Evolutionary conservation across 2,888 invertebrate species (phyloP), one percentile per base, ranked within the genome.

Genomic region (Mesopsocus fuscifrons): DNA sequence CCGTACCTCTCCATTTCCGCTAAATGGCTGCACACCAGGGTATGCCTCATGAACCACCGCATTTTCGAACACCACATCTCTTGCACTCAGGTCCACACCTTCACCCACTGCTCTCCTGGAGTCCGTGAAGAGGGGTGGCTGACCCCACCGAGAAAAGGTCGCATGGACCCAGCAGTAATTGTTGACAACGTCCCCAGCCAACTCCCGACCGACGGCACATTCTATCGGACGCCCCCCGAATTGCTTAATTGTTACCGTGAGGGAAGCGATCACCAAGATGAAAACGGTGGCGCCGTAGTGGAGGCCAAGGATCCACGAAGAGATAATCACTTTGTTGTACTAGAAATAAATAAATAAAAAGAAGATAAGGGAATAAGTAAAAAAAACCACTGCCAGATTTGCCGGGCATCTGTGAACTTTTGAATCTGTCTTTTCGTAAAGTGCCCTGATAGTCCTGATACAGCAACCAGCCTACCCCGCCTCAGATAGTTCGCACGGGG

Each of bases 191-290:
- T 38, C 38, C 20, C 38, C 38, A 13, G 38, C 38, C 18, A 38
- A 15, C n/a, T 38, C 38, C 21, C 20, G 15, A 11, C 38, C 20
- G 38, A 38, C 16, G 20, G 38, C 38, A 20, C 38, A 38, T 20
- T 38, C 38, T 38, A 38, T 38, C 20, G 38, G 38, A 3, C 38
- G 38, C 6, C 38, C 38, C 6, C 17, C 38, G 20, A 38, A 38
- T 20, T 38, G 38, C n/a, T 18, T 18, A 5, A 38, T n/a, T 16
- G 38, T 38, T 16, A 38, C 38, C 18, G 38, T 20, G 20, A 38
- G 20, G 21, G 18, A 18, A 13, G 17, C 16, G 5, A 20, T 20
- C 20, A 38, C n/a, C 38, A 38, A 20, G 21, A 38, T 38, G 6
- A 38, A 20, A 20, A 20, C 38, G 20, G 38, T 38, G 9, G 5